Conservation (phyloP, 2,888 invertebrate genomes). For the Homarus gammarus region DNA sequence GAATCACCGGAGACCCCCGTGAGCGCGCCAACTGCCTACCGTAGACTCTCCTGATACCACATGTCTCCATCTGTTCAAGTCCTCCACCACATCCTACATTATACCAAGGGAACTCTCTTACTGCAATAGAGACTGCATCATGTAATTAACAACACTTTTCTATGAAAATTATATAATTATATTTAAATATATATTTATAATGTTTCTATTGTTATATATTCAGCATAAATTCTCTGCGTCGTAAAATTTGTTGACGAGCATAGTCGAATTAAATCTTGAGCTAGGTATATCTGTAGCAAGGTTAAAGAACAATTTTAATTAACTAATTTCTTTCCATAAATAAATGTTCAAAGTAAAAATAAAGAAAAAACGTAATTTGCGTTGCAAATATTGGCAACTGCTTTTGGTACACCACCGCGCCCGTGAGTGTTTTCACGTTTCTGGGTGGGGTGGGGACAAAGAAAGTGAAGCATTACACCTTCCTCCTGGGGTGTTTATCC, state of each 20-base stretch:
- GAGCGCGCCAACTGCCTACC: slow-evolving; percentile 30
- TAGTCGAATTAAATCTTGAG: neutral
- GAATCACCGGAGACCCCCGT: neutral
- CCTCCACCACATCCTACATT: neutral
- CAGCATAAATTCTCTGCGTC: neutral
- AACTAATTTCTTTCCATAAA: neutral
- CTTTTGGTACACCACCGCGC: slow-evolving; percentile 34
- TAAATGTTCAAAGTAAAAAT: neutral
- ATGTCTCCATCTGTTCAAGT: neutral
- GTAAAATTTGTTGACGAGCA: neutral
- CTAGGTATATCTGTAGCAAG: neutral
- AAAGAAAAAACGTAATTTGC: slow-evolving; percentile 26
- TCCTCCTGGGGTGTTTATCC: neutral
- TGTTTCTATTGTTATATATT: neutral
- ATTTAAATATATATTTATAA: neutral
- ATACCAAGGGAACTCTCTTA: neutral
- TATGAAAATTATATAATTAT: neutral
- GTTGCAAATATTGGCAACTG: slow-evolving; percentile 32
- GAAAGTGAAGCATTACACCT: slow-evolving; percentile 20
- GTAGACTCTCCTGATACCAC: neutral
- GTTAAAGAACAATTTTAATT: neutral
- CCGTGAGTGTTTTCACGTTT: slow-evolving; percentile 39
- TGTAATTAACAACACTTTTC: neutral
- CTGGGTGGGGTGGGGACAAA: slow-evolving; percentile 42
- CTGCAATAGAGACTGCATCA: neutral